Evolutionary conservation across 1,140 invertebrate genomes (phyloP).

Genomic region (Acyrthosiphon pisum): DNA sequence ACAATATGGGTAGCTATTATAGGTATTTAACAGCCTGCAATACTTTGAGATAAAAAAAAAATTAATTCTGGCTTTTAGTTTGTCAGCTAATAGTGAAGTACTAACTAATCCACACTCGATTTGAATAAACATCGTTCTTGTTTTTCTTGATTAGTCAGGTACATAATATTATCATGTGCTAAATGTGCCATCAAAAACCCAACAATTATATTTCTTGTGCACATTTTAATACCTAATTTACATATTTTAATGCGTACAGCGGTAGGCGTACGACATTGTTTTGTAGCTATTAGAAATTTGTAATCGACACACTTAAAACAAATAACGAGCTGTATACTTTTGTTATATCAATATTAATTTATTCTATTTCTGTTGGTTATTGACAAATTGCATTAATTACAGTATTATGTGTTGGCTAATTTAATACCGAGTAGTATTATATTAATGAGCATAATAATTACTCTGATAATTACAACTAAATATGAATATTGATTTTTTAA

Average conservation of each 20-base stretch:
- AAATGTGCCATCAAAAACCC: not conserved
- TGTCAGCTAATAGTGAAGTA: not conserved
- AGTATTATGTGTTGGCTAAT: not conserved
- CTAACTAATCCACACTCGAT: not conserved
- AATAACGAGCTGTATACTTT: not conserved
- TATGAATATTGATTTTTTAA: not conserved
- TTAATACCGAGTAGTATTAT: not conserved
- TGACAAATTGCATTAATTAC: not conserved
- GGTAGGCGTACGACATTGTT: not conserved
- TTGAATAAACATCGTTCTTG: not conserved
- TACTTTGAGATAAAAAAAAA: not conserved
- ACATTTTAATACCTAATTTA: not conserved
- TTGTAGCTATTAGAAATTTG: too few relatives aligned
- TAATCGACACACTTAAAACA: too few relatives aligned
- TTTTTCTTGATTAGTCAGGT: not conserved
- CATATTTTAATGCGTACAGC: not conserved
- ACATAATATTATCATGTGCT: too few relatives aligned
- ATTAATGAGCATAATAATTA: not conserved
- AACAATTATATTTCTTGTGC: not conserved
- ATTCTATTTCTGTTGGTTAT: not conserved
- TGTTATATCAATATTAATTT: not conserved
- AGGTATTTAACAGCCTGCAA: not conserved
- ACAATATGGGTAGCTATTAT: not conserved
- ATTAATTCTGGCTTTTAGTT: not conserved
- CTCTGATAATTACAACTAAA: not conserved